Conservation (phyloP, 2,888 invertebrate species). For the Ichneumoninae sp. region DNA sequence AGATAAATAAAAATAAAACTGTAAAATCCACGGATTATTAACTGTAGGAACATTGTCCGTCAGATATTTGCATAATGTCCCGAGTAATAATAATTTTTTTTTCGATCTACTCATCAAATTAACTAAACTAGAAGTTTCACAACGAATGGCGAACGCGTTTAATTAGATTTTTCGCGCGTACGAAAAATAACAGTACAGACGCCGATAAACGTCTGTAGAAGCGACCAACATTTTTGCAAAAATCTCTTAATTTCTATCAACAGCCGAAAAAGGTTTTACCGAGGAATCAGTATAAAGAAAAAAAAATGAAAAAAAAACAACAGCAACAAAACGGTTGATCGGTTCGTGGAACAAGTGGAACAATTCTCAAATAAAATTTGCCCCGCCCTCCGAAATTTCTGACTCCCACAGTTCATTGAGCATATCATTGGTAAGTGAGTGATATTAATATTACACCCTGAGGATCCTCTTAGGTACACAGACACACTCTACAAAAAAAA, state of each 20-base stretch:
- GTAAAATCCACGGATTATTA: constrained; percentile 57
- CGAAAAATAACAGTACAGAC: constrained; percentile 7
- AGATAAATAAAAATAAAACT: constrained; percentile 25
- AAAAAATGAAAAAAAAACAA: constrained; percentile 34
- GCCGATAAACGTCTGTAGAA: constrained; percentile 13
- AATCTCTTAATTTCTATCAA: constrained; percentile 18
- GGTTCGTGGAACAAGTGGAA: constrained; percentile 59
- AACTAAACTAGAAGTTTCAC: constrained; percentile 49
- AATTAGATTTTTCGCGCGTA: constrained; percentile 24
- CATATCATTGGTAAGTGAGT: constrained; percentile 79
- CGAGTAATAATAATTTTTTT: constrained; percentile 5
- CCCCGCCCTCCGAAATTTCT: constrained; percentile 53
- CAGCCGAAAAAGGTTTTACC: constrained; percentile 7
- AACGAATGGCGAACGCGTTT: constrained; percentile 44
- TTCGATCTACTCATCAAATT: constrained; percentile 11
- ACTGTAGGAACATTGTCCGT: constrained; percentile 57
- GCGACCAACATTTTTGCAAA: constrained; percentile 37
- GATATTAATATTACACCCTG: constrained; percentile 75
- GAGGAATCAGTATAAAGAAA: constrained; percentile 46
- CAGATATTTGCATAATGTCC: constrained; percentile 42
- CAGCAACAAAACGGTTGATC: constrained; percentile 51
- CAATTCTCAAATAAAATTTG: constrained; percentile 31
- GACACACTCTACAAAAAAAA: constrained; percentile 49
- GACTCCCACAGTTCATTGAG: constrained; percentile 74
- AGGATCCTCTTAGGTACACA: constrained; percentile 67